Conservation (phyloP, 2,888 invertebrate genomes). For the Lasioglossum pauxillum region DNA sequence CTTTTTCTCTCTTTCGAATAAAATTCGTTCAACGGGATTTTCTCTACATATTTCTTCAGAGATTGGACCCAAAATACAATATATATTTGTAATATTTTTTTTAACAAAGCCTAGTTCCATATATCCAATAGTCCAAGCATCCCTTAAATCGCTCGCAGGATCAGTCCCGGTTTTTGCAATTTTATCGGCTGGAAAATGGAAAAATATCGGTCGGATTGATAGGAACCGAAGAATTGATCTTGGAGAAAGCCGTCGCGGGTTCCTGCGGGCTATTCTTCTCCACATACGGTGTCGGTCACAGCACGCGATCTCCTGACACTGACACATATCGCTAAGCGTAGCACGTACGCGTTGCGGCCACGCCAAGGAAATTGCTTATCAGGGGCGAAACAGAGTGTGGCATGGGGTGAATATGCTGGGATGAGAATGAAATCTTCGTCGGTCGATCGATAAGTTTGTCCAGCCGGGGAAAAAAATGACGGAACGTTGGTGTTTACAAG, state of each 20-base stretch:
- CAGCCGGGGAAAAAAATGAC: not conserved
- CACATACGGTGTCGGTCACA: not conserved
- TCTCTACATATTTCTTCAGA: too few species aligned
- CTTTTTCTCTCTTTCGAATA: too few species aligned
- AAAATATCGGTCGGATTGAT: not conserved
- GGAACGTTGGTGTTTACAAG: not conserved
- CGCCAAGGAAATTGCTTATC: constrained; percentile 54
- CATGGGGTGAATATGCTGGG: constrained; percentile 50
- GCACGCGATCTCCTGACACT: constrained; percentile 26
- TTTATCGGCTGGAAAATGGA: not conserved
- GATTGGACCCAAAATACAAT: too few species aligned
- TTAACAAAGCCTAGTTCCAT: too few species aligned
- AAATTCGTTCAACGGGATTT: too few species aligned
- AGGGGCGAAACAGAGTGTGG: constrained; percentile 47
- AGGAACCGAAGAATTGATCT: not conserved
- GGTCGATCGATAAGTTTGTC: constrained; percentile 48
- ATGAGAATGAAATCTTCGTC: constrained; percentile 56
- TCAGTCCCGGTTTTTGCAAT: not conserved
- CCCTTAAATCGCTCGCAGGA: too few species aligned
- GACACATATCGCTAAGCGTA: constrained; percentile 21
- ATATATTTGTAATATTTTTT: too few species aligned
- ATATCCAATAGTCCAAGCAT: too few species aligned
- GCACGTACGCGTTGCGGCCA: constrained; percentile 20
- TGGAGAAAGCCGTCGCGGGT: not conserved
- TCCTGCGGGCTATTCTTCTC: not conserved